These are phyloP conservation scores for Pteruthius melanotis DNA, from an alignment of 2,113 vertebrate genomes.

Conservation along the genomic window DNA sequence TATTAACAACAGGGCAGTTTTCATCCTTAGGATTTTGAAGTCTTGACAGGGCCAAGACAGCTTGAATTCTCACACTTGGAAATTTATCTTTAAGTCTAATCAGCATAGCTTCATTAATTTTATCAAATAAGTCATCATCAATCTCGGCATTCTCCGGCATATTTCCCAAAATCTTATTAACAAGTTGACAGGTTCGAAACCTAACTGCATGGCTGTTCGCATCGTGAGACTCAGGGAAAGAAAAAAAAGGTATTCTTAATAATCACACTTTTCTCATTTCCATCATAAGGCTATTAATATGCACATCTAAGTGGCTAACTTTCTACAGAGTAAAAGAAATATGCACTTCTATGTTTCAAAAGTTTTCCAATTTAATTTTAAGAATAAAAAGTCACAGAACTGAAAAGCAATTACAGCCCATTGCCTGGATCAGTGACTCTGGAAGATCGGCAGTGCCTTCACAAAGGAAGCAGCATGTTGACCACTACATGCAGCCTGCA, in stretches of 20 bases:
- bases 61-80: slow-evolving; percentile 92
- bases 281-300: background rate
- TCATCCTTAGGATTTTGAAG: slow-evolving; percentile 90
- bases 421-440: background rate
- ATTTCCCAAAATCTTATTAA: slow-evolving; percentile 90
- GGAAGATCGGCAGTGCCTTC: background rate
- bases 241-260: background rate
- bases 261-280: background rate
- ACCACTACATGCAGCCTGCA: background rate
- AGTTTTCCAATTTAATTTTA: background rate
- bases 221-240: slow-evolving; percentile 79
- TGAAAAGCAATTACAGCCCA: background rate
- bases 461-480: background rate
- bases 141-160: slow-evolving; percentile 95
- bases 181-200: slow-evolving; percentile 90
- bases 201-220: slow-evolving; percentile 88
- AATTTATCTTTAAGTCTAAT: slow-evolving; percentile 90
- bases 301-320: background rate
- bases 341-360: background rate
- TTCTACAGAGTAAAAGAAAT: background rate
- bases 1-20: slow-evolving; percentile 86
- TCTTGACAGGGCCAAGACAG: slow-evolving; percentile 89
- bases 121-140: slow-evolving; percentile 90
- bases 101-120: slow-evolving; percentile 91
- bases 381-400: background rate